Evolutionary conservation across 1,140 invertebrate genomes (phyloP).

Genomic region (Meloidogyne exigua): DNA sequence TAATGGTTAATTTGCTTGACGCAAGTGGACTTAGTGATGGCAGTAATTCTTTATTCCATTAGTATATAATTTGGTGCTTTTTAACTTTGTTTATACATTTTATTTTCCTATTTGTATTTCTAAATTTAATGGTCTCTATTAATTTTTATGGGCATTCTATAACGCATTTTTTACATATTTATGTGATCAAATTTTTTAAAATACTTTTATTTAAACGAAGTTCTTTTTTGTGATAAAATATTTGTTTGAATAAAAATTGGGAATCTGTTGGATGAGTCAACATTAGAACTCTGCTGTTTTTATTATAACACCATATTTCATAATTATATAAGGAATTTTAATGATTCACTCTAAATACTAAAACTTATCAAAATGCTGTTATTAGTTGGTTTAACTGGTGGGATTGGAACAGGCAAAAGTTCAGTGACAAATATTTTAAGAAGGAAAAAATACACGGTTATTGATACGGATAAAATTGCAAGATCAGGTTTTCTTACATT

Average conservation of each 20-base stretch:
- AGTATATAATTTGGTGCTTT: background rate
- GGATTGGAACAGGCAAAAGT: constrained; percentile 24
- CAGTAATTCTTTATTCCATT: constrained; percentile 13
- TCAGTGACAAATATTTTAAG: constrained; percentile 15
- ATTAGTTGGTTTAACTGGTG: constrained; percentile 19
- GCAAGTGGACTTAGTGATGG: constrained; percentile 27
- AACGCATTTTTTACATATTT: background rate
- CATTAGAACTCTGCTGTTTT: too few relatives aligned
- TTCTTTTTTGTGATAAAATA: background rate
- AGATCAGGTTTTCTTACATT: constrained; percentile 2
- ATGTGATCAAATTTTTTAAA: background rate
- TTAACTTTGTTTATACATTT: background rate
- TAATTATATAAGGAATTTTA: background rate
- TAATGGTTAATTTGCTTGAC: constrained; percentile 25
- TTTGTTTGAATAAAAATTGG: background rate
- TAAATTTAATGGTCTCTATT: background rate
- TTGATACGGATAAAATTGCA: constrained; percentile 26
- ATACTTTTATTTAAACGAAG: background rate
- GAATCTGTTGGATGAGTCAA: too few relatives aligned
- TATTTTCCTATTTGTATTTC: background rate
- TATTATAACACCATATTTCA: background rate
- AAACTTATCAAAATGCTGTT: constrained; percentile 1
- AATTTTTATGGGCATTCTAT: too few relatives aligned
- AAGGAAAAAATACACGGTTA: background rate
- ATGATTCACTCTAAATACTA: background rate